A percentile compares a stretch with the other conserved stretches of the same genome.
Evolutionary conservation across 2,797 vertebrate species (phyloP).

Genomic region (Hippopotamyrus pictus): DNA sequence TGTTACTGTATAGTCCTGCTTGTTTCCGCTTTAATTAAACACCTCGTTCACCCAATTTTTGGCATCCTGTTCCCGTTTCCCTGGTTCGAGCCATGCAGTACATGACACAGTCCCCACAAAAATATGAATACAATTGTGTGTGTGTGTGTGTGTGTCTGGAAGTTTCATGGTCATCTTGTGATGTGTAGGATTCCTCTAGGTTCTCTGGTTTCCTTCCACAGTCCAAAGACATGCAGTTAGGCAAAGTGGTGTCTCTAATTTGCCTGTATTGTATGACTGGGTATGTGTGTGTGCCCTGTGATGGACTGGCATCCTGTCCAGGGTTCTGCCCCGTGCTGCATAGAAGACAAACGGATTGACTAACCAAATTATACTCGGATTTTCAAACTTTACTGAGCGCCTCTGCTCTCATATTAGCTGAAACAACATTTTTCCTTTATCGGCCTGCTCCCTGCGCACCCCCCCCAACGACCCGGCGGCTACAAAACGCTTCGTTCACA

Average conservation of each 20-base stretch:
- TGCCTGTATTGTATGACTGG: background rate
- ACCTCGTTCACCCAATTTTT: too few relatives aligned
- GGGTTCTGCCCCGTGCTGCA: background rate
- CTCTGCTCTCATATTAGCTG: background rate
- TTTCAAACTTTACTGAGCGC: background rate
- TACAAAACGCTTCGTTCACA: constrained; percentile 17
- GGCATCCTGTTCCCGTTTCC: too few relatives aligned
- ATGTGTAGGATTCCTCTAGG: background rate
- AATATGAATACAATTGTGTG: background rate
- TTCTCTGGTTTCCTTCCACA: background rate
- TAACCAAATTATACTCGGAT: background rate
- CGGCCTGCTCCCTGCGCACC: constrained; percentile 43
- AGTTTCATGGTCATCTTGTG: background rate
- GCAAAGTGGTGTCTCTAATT: background rate
- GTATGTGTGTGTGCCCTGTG: background rate
- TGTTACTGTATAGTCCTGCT: too few relatives aligned
- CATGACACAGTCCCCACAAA: background rate
- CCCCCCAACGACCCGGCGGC: background rate
- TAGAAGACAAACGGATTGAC: background rate
- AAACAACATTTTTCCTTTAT: constrained; percentile 47
- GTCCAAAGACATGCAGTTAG: background rate
- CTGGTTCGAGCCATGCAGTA: too few relatives aligned
- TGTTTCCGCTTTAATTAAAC: too few relatives aligned
- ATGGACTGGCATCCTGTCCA: background rate
- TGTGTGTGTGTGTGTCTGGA: background rate